phyloP scores from a whole-genome alignment of 1,140 invertebrate genomes.

The Copidosoma floridanum region DNA sequence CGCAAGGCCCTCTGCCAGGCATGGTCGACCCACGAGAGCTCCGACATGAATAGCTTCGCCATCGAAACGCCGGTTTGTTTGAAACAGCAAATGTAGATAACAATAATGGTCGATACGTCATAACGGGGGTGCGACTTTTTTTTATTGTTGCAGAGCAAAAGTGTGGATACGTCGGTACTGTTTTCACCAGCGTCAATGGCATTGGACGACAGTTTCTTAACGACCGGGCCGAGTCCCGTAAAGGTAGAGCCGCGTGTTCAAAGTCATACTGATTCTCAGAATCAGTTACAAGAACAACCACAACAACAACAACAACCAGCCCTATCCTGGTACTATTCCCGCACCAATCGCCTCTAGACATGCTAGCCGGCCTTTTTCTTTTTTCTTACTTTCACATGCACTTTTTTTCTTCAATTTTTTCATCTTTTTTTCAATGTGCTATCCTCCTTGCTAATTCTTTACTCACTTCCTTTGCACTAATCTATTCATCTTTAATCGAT shows the following conservation, averaged over 20 bases:
- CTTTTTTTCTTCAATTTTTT: slow-evolving; percentile 33
- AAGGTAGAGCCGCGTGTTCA: slow-evolving; percentile 51
- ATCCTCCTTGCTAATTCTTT: slow-evolving; percentile 26
- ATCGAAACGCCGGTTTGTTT: slow-evolving; percentile 79
- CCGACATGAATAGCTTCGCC: slow-evolving; percentile 64
- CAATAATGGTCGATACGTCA: no score
- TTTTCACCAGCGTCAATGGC: slow-evolving; percentile 84
- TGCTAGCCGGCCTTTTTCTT: slow-evolving; percentile 55
- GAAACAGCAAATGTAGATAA: no score
- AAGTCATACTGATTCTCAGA: slow-evolving; percentile 48
- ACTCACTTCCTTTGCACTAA: slow-evolving; percentile 23
- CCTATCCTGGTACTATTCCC: slow-evolving; percentile 55
- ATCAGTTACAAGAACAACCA: slow-evolving; percentile 46
- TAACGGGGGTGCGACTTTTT: no score
- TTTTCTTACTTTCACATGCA: slow-evolving; percentile 30
- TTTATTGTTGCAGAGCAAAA: slow-evolving; percentile 72
- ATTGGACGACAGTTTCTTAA: slow-evolving; percentile 56
- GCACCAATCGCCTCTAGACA: slow-evolving; percentile 56
- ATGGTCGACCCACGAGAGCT: slow-evolving; percentile 65
- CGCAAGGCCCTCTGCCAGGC: slow-evolving; percentile 73
- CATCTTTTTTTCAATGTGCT: slow-evolving; percentile 19
- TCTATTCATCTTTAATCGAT: slow-evolving; percentile 27
- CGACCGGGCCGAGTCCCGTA: slow-evolving; percentile 50
- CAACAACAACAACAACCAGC: slow-evolving; percentile 46
- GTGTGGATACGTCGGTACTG: slow-evolving; percentile 74